phyloP scores from a whole-genome alignment of 2,888 invertebrate genomes.

The Epirrhoe tristata region DNA sequence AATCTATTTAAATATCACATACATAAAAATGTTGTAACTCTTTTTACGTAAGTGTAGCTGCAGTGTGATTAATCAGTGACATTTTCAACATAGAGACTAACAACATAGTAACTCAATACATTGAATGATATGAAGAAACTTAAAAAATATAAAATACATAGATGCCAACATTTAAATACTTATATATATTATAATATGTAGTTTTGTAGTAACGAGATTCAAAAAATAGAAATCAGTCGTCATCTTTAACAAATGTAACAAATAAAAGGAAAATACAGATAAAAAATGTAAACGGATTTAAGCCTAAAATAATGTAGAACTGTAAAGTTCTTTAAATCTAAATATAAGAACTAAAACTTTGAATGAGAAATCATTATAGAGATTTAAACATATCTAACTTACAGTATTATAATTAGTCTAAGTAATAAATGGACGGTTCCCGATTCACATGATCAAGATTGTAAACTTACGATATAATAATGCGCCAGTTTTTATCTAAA shows the following conservation, averaged over 20 bases:
- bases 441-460: not conserved
- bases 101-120: not conserved
- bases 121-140: not conserved
- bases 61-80: not conserved
- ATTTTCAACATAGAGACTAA: not conserved
- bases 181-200: not conserved
- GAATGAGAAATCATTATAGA: no score
- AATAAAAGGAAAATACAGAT: not conserved
- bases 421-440: not conserved
- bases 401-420: not conserved
- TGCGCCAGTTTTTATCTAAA: no score
- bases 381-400: no score
- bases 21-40: no score
- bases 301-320: no score
- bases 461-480: not conserved
- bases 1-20: no score
- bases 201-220: not conserved
- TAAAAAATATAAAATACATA: not conserved
- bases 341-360: no score
- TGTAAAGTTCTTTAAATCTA: no score
- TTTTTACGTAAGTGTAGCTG: not conserved
- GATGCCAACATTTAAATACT: not conserved
- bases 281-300: no score
- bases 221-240: not conserved
- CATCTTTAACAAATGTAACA: not conserved